Base-by-base conservation (phyloP, 1,140 invertebrate genomes). In the Propsilocerus akamusi region DNA sequence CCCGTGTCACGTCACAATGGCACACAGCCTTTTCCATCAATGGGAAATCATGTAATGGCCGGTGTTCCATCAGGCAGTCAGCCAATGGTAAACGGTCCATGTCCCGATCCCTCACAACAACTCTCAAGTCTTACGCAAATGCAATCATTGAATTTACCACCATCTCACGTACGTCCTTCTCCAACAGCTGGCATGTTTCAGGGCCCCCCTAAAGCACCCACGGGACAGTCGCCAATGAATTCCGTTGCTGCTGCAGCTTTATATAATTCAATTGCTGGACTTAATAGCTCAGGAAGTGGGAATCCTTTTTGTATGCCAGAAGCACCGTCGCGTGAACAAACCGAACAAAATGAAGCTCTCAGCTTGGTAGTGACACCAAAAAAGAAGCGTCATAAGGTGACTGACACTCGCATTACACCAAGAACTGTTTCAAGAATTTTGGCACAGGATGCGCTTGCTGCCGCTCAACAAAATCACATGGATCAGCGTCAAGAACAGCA, bases 331-430 rank as follows among this genome's bases (percentile, higher is more conserved):
- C 60, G 61, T 55, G 52, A 67, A 69, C 28, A 79, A 53, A 78
- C 82, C 3, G 90, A 94, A 65, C 91, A 96, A 66, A 93, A 91
- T 60, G 92, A 96, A 66, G 86, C 92, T 1, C 75, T 96, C 10
- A 89, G 89, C 57, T 74, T 96, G 53, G 89, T 96, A 23, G 89
- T 96, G 52, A 84, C 86, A 23, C 87, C 89, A 0, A 95, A 95
- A 68, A 93, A 92, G 71, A 96, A 95, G 71, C 74, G 92, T 17
- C 92, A 96, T 63, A 97, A 97, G 80, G 86, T 97, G 50, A 97
- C 92, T 12, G 92, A 97, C 64, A 95, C 92, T 32, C 76, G 93
- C 52, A 87, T 97, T 51, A 95, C 91, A 8, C 91, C 92, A 4
- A 74, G 88, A 51, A 90, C 87, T 28, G 86, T 91, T 8, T 87